Percentiles rank a stretch among this genome's conserved stretches.
Conservation (phyloP, 2,797 vertebrate species). For the Distichodus sexfasciatus region DNA sequence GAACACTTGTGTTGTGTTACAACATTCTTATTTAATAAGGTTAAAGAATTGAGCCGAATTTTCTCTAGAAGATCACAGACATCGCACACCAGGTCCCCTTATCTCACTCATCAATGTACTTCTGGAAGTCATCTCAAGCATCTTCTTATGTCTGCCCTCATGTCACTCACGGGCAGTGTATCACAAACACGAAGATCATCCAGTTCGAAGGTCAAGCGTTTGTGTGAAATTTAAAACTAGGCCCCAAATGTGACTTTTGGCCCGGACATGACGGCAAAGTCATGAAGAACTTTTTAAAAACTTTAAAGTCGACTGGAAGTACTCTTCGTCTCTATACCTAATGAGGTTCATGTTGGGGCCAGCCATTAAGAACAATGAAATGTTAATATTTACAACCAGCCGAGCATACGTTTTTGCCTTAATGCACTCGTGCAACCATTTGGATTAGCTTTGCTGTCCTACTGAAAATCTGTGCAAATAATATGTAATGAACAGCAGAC, state of each 20-base stretch:
- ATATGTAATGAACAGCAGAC: background rate
- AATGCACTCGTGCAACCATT: background rate
- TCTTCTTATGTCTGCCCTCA: slow-evolving; percentile 59
- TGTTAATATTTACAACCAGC: background rate
- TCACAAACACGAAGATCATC: slow-evolving; percentile 25
- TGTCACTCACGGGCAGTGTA: slow-evolving; percentile 44
- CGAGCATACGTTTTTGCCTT: background rate
- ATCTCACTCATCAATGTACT: slow-evolving; percentile 50
- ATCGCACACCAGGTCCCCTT: slow-evolving; percentile 46
- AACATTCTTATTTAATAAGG: slow-evolving; percentile 58
- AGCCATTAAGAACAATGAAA: background rate
- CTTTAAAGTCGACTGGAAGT: slow-evolving; percentile 14
- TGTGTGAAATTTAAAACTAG: slow-evolving; percentile 43
- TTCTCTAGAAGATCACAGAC: slow-evolving; percentile 59
- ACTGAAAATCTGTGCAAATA: background rate
- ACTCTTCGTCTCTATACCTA: slow-evolving; percentile 1
- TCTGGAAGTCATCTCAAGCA: slow-evolving; percentile 52
- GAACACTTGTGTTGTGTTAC: slow-evolving; percentile 45
- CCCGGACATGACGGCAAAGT: slow-evolving; percentile 24
- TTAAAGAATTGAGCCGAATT: slow-evolving; percentile 51
- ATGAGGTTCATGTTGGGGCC: background rate
- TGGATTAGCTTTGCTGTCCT: background rate
- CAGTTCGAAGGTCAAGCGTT: slow-evolving; percentile 37
- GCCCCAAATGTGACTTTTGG: slow-evolving; percentile 18
- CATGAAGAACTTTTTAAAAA: slow-evolving; percentile 21